Evolutionary conservation across 2,888 invertebrate species (phyloP).

Genomic region (Entomobrya multifasciata): DNA sequence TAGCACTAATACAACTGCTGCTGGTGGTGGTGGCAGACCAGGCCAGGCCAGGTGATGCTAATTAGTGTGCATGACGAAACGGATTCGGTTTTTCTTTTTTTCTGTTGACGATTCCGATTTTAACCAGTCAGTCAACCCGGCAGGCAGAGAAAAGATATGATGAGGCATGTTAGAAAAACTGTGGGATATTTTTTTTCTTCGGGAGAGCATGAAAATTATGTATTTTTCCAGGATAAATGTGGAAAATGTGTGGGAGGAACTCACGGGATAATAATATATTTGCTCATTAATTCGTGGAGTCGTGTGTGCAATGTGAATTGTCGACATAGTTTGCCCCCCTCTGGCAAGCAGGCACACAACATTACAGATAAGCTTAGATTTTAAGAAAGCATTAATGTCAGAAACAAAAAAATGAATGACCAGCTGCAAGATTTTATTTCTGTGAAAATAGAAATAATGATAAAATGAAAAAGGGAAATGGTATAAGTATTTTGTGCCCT

Average conservation of each 20-base stretch:
- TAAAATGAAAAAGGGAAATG: not conserved
- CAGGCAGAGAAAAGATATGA: not conserved
- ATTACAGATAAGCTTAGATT: too few relatives aligned
- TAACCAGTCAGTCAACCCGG: slow-evolving; percentile 24
- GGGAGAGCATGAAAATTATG: slow-evolving; percentile 25
- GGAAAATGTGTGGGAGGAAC: slow-evolving; percentile 60
- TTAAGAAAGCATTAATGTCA: slow-evolving; percentile 26
- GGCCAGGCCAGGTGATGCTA: slow-evolving; percentile 68
- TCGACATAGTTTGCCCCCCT: too few relatives aligned
- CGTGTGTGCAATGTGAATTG: too few relatives aligned
- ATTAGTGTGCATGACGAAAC: slow-evolving; percentile 71
- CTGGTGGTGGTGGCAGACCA: slow-evolving; percentile 1
- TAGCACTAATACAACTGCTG: too few relatives aligned
- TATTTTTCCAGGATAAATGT: slow-evolving; percentile 18
- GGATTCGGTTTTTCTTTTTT: slow-evolving; percentile 28
- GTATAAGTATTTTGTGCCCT: not conserved
- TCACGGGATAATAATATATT: not conserved
- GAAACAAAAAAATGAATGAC: slow-evolving; percentile 38
- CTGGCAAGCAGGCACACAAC: too few relatives aligned
- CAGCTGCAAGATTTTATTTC: slow-evolving; percentile 8
- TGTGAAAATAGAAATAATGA: not conserved
- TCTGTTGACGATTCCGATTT: slow-evolving; percentile 24
- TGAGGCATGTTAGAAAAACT: too few relatives aligned
- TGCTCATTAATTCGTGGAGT: too few relatives aligned
- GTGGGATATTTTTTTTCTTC: not conserved